Conservation (phyloP, 2,113 vertebrate genomes). For the Tychaedon coryphoeus region DNA sequence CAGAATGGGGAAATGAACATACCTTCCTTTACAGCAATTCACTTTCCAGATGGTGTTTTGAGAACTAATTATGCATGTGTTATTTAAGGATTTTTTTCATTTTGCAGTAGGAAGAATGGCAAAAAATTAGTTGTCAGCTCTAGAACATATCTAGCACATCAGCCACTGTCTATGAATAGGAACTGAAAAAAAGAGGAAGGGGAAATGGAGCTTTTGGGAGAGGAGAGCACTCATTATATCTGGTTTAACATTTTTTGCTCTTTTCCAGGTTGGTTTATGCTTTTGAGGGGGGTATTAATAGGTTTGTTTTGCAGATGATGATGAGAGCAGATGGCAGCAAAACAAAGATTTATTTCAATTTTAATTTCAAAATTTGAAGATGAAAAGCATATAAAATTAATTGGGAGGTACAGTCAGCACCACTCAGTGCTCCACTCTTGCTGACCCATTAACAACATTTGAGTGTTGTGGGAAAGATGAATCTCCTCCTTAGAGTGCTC, state of each 20-base stretch:
- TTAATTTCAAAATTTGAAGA: conserved; percentile 2
- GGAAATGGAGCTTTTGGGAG: background rate
- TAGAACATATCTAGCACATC: background rate
- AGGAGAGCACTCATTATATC: background rate
- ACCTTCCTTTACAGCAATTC: background rate
- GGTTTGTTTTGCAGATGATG: background rate
- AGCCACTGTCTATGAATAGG: background rate
- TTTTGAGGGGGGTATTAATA: background rate
- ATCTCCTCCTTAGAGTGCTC: background rate
- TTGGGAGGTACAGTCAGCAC: background rate
- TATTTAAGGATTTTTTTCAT: background rate
- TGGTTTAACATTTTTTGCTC: background rate
- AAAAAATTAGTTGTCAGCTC: background rate
- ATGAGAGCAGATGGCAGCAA: background rate
- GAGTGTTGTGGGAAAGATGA: conserved; percentile 2
- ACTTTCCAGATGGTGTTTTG: background rate
- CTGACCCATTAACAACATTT: background rate
- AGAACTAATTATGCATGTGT: background rate
- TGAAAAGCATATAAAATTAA: background rate
- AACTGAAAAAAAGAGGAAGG: background rate
- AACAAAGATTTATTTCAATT: background rate
- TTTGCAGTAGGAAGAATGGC: background rate
- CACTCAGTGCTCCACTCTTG: background rate
- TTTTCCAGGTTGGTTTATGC: background rate
- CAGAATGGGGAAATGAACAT: background rate